Conservation (phyloP, 2,797 vertebrate species). For the Sternotherus odoratus region DNA sequence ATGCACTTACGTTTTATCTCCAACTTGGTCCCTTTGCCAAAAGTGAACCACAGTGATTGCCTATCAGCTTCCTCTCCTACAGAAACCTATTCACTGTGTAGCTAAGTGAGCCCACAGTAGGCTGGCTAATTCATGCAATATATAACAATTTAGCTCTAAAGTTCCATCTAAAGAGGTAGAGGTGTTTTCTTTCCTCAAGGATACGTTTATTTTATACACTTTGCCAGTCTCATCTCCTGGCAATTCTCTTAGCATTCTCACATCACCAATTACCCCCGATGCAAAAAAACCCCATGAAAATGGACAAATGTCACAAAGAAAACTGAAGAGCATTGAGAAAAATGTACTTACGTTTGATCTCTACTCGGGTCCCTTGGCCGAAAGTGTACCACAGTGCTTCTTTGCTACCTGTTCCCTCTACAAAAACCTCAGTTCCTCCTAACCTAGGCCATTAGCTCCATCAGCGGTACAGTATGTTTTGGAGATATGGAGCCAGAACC, state of each 20-base stretch:
- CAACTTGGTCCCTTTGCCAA: not conserved
- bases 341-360: slow-evolving; percentile 49
- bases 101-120: not conserved
- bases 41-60: not conserved
- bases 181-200: not conserved
- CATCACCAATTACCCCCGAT: not conserved
- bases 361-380: not conserved
- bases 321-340: slow-evolving; percentile 4
- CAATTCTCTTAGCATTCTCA: not conserved
- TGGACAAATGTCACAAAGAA: not conserved
- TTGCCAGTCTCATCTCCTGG: not conserved
- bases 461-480: not conserved
- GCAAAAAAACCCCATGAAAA: not conserved
- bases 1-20: slow-evolving; percentile 16
- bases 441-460: not conserved
- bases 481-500: not conserved
- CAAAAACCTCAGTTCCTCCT: slow-evolving; percentile 32
- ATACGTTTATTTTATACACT: not conserved
- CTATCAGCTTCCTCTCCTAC: not conserved
- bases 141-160: not conserved
- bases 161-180: not conserved
- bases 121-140: not conserved
- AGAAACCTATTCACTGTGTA: not conserved
- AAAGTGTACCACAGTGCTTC: slow-evolving; percentile 43
- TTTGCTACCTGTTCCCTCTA: not conserved